Base-by-base conservation (phyloP, 2,888 invertebrate species). In the Tinea pellionella region DNA sequence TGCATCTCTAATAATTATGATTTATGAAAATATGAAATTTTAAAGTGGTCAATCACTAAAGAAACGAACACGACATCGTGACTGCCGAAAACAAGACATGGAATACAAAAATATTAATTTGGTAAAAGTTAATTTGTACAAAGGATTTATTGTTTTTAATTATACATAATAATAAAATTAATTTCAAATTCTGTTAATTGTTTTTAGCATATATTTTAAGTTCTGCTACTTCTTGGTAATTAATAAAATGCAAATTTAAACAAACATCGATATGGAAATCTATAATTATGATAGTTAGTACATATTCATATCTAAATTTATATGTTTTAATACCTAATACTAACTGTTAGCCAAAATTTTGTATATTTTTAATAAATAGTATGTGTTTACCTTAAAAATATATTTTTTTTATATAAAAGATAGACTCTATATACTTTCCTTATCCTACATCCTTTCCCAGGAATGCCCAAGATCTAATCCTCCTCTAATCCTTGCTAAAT, bases 71-170 rank as follows among this genome's bases (percentile, higher is more conserved):
- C 47, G 47, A 47, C 47, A 47, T 47, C 47, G 47, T 47, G 47
- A 47, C 47, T 15, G 47, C 47, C 47, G 16, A 47, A 47, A 47
- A 47, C 47, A 47, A 13, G 47, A 47, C 47, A 8, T 9, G 37
- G 47, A 15, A 47, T 15, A 47, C 8, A 6, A 47, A 47, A 47
- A 15, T 16, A 47, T 47, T 16, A 47, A 47, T 47, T 47, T 47
- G 47, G 47, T 37, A 37, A 37, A 47, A 47, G 47, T 47, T 47
- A 16, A 47, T 47, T 47, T 47, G 47, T 47, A 16, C n/a, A 47
- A 47, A 47, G 16, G 13, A 47, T 16, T 47, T 47, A 47, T 47
- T 47, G 47, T 47, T 47, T 16, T 47, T 47, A 37, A 37, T 37
- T 37, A 37, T n/a, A n/a, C n/a, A n/a, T 37, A 37, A 37, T 37